Percentiles rank a stretch among this genome's conserved stretches.
Conservation (phyloP, 2,113 vertebrate genomes). For the Thryonomys swinderianus region DNA sequence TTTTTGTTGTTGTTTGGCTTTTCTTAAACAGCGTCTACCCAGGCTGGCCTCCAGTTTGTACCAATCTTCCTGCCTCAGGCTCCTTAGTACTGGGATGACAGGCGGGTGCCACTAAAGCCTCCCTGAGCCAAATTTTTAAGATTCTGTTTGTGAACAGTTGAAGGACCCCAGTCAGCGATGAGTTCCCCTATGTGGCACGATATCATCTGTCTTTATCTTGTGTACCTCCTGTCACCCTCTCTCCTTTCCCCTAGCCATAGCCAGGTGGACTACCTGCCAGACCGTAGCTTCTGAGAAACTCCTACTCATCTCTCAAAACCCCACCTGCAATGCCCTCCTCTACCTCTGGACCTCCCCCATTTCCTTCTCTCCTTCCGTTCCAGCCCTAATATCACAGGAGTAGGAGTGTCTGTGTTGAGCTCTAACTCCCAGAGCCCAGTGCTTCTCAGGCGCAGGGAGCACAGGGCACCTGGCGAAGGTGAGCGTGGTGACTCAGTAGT, state of each 20-base stretch:
- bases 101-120: rapidly evolving
- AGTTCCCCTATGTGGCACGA: not conserved
- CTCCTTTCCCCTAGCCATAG: too few species aligned
- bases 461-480: not conserved
- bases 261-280: not conserved
- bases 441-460: not conserved
- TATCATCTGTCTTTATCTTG: not conserved
- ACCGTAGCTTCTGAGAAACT: not conserved
- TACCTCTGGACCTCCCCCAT: not conserved
- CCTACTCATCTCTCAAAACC: conserved; percentile 41
- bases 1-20: not conserved
- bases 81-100: not conserved
- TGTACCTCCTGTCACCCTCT: not conserved
- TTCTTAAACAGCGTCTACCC: not conserved
- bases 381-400: not conserved
- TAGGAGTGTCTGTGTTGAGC: not conserved
- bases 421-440: not conserved
- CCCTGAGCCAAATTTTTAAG: not conserved
- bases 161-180: not conserved
- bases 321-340: not conserved
- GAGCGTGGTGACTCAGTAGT: not conserved
- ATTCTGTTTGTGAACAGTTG: conserved; percentile 8
- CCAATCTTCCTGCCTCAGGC: not conserved
- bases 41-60: not conserved
- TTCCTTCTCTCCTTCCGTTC: not conserved